A percentile compares a stretch with the other conserved stretches of the same genome.
phyloP scores from a whole-genome alignment of 1,140 invertebrate genomes.

The Nephila pilipes region DNA sequence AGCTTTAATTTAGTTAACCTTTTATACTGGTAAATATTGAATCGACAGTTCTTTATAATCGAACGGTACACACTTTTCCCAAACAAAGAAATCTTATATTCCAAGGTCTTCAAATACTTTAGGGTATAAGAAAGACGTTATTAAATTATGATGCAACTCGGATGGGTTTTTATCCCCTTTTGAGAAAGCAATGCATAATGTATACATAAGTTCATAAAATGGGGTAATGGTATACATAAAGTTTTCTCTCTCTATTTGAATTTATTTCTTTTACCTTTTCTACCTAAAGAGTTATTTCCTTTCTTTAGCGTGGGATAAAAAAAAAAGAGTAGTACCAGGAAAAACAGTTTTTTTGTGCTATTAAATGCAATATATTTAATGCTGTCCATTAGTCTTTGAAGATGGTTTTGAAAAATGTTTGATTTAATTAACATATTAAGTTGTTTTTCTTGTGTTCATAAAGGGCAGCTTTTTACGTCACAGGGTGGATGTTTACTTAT shows the following conservation, averaged over 20 bases:
- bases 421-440: background rate
- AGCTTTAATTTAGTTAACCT: background rate
- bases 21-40: constrained; percentile 4
- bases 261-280: background rate
- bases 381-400: background rate
- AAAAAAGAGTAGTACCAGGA: background rate
- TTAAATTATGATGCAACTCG: background rate
- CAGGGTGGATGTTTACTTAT: too few species aligned
- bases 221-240: background rate
- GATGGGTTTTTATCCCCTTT: background rate
- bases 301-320: too few species aligned
- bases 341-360: background rate
- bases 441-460: background rate
- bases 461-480: too few species aligned
- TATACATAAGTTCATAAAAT: background rate
- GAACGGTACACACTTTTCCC: too few species aligned
- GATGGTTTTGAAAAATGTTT: background rate
- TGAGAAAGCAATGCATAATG: background rate
- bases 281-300: background rate
- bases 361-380: background rate
- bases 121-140: background rate
- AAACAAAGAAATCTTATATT: too few species aligned
- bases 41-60: background rate
- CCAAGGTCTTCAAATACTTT: too few species aligned
- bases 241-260: background rate